Base-by-base conservation (phyloP, 2,888 invertebrate species). In the Amphimallon solstitiale region DNA sequence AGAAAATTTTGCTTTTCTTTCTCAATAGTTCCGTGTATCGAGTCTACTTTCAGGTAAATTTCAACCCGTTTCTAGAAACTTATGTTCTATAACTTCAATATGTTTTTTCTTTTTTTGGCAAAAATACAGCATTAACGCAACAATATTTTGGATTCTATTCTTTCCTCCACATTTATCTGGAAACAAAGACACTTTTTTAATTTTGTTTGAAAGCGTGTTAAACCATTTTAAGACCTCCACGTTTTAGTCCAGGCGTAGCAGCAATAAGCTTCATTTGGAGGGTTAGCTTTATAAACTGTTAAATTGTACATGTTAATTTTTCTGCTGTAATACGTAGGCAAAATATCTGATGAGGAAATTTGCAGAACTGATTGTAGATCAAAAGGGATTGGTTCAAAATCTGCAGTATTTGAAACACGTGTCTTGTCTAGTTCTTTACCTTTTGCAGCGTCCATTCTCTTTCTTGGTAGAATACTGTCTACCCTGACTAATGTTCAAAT, bases 251-350 rank as follows among this genome's bases (percentile, higher is more conserved):
- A 77, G 43, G 56, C 51, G 59, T 68, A n/a, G n/a, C n/a, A 74
- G 56, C 75, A 78, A 68, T 68, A 74, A 37, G 73, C 76, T 51
- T 72, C 71, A 68, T 77, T 76, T 54, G 76, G 74, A 17, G 67
- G 45, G 15, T 69, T 70, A 15, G 71, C 70, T 70, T 77, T 76
- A 67, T 77, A 78, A 65, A 79, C 70, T 17, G 74, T 76, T n/a
- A 78, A 73, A 70, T 77, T 78, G 67, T 73, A 75, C 17, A 70
- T 67, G 63, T 68, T 70, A 49, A 76, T 49, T 70, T 79, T 78
- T 67, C 76, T 67, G 51, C 69, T 71, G 62, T 78, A 79, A 70
- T 75, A 78, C 63, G 52, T 48, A 29, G 75, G 67, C 66, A 70
- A 70, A 59, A 73, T 75, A 19, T 74, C 73, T 35, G 69, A 68